Conservation (phyloP, 2,888 invertebrate genomes). For the Morinoia aosen region DNA sequence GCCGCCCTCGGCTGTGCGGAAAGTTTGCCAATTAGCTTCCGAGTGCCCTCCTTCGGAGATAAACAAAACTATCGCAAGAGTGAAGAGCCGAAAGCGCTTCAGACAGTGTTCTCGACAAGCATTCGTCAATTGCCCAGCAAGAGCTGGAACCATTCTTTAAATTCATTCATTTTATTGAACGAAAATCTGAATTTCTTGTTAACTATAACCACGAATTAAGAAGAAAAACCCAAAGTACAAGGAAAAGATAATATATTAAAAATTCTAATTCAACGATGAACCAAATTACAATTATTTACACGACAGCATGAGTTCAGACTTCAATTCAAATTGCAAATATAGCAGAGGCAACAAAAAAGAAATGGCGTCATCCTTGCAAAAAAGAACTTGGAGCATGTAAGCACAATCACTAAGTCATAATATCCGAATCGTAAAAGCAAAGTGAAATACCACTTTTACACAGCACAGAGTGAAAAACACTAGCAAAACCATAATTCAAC, state of each 20-base stretch:
- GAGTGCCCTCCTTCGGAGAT: conserved; percentile 7
- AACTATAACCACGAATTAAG: not conserved
- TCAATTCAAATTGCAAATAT: too few relatives aligned
- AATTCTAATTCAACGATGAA: not conserved
- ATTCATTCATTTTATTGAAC: not conserved
- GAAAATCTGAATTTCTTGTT: not conserved
- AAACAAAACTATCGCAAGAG: not conserved
- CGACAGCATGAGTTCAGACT: too few relatives aligned
- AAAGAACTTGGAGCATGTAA: not conserved
- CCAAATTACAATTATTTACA: too few relatives aligned
- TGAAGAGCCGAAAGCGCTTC: not conserved
- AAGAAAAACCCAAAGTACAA: not conserved
- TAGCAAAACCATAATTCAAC: not conserved
- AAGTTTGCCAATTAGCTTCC: conserved; percentile 23
- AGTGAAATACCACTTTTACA: not conserved
- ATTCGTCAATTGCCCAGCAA: not conserved
- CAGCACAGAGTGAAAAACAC: not conserved
- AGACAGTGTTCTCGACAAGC: not conserved
- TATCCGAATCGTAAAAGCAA: not conserved
- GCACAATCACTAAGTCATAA: not conserved
- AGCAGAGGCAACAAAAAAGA: not conserved
- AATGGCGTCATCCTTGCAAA: not conserved
- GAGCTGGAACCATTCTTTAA: not conserved
- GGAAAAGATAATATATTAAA: not conserved
- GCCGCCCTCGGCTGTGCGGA: not conserved